Base-by-base conservation (phyloP, 2,113 vertebrate genomes). In the Lasiurus borealis region DNA sequence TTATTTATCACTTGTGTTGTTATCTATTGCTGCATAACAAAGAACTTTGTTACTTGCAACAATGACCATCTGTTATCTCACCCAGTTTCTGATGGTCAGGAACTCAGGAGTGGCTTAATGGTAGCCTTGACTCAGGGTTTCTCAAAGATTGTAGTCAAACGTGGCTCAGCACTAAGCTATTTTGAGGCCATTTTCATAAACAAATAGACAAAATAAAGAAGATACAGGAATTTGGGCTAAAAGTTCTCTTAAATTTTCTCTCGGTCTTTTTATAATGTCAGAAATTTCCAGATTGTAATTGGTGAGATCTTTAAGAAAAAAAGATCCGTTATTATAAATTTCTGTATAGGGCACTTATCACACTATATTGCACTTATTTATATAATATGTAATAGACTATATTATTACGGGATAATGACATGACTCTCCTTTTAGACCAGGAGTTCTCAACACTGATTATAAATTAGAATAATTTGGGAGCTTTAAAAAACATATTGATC, bases 231-330 rank as follows among this genome's bases (percentile, higher is more conserved):
- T 76, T 83, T 66, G 59, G 11, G 2, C 71, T 93, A 62, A 54
- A 94, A 21, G 15, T 69, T 84, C 71, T 89, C 40, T 77, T 78
- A n/a, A 78, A 48, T 77, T 75, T 94, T 92, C 44, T 77, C 62
- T 73, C 15, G 73, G 73, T 68, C 25, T 81, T 85, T 59, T 57
- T 40, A 48, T 73, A 62, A 69, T 83, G 54, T 82, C 54, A 82
- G 21, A 31, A 80, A 59, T 52, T 66, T 92, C 15, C 21, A 48
- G 36, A 15, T 57, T 59, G 68, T 62, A 52, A 69, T 85, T 75
- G 94, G 27, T 68, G 15, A 92, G 19, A 71, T 62, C 21, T 71
- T 80, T 68, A 36, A 11, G 8, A 19, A 75, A 68, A 85, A 64
- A 44, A 96, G 12, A 75, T 85, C 12, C 50, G 19, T 73, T 80